Base-by-base conservation (phyloP, 2,797 vertebrate genomes). In the Enteromius treurensis region DNA sequence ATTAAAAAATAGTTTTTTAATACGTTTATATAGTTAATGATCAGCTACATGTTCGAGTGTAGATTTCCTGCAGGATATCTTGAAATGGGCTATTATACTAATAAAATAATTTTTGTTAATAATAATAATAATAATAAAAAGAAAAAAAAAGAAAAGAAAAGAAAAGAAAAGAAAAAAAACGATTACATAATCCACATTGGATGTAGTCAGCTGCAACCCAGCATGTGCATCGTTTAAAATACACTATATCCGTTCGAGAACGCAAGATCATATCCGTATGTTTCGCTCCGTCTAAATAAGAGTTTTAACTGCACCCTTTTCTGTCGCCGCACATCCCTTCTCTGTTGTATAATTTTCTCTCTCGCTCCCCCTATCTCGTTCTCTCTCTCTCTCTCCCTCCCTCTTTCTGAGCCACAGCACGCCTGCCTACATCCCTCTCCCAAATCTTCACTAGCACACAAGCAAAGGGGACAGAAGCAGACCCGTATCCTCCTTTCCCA, bases 401-500 rank as follows among this genome's bases (percentile, higher is more conserved):
- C 86, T 91, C 92, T 88, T 88, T 75, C 77, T 79, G 26, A 77
- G 74, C 58, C 69, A 42, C 77, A 81, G 73, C 71, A 65, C 82
- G 82, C 73, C 78, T 51, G 77, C 65, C 78, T 69, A 80, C 81
- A 79, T 77, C 78, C 86, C 85, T 84, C 67, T 82, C 81, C 78
- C 60, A 81, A 55, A 78, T 81, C 85, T 84, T 84, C 79, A 91
- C 81, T 89, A 87, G 88, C 89, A 90, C 83, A 89, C 84, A 77
- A 87, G 90, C 89, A 89, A 85, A 88, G 86, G 85, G 86, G 85
- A 89, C 80, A 70, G 84, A 88, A 83, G 84, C 84, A 83, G 90
- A 87, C 79, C 51, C 60, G 32, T 75, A 80, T 80, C 67, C 80
- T 88, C 51, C 68, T 78, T 74, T 83, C 84, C 86, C 80, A 80